Conservation (phyloP, 2,888 invertebrate genomes). For the Drosophila fungiperda region DNA sequence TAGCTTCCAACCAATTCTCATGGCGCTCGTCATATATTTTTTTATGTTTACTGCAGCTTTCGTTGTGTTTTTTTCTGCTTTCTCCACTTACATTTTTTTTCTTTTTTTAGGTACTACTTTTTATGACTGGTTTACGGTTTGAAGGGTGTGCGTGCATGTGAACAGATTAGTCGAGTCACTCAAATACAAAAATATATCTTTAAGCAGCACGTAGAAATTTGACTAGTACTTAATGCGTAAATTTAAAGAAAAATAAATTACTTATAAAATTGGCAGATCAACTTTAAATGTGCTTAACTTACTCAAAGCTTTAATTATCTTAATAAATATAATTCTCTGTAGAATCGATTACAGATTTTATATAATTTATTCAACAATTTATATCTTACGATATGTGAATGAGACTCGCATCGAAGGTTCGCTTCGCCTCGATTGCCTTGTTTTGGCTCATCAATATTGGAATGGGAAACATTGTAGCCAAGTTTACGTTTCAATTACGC, state of each 20-base stretch:
- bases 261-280: not conserved
- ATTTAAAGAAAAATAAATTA: not conserved
- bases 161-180: constrained; percentile 55
- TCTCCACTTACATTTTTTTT: constrained; percentile 10
- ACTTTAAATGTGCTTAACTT: not conserved
- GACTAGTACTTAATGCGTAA: not conserved
- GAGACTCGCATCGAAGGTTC: not conserved
- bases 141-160: constrained; percentile 52
- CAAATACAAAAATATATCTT: not conserved
- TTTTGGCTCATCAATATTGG: constrained; percentile 32
- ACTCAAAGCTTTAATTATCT: not conserved
- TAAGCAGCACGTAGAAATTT: not conserved
- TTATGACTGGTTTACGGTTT: constrained; percentile 72
- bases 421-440: not conserved
- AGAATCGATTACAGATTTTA: not conserved
- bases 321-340: not conserved
- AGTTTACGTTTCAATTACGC: constrained; percentile 82
- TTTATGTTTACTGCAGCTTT: constrained; percentile 77
- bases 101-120: constrained; percentile 56
- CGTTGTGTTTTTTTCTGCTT: constrained; percentile 36
- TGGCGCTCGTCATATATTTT: constrained; percentile 60
- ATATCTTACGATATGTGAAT: not conserved
- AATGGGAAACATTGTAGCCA: constrained; percentile 49
- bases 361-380: not conserved
- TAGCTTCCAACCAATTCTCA: constrained; percentile 57